These are phyloP conservation scores for Emmelina monodactyla DNA, from an alignment of 2,888 invertebrate genomes.

Conservation along the genomic window DNA sequence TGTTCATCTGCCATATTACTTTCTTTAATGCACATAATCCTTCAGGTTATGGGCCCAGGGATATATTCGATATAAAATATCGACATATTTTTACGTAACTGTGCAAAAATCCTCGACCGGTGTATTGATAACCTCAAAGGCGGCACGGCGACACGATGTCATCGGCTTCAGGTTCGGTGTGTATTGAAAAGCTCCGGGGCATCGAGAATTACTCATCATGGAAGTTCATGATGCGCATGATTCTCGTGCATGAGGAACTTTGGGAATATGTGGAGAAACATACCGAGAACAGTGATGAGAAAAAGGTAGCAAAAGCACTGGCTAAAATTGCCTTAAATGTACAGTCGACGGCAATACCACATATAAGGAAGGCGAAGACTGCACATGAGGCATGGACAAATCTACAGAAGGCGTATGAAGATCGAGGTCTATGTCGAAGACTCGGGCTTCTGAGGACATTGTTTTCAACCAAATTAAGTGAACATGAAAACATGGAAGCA, in stretches of 20 bases:
- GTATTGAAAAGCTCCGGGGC: slow-evolving; percentile 1
- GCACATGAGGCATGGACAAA: slow-evolving; percentile 12
- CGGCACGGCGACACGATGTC: no score
- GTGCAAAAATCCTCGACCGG: no score
- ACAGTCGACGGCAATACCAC: slow-evolving; percentile 3
- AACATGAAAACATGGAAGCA: slow-evolving; percentile 7
- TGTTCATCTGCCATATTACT: no score
- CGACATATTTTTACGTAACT: no score
- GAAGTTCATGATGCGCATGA: neutral
- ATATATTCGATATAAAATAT: no score
- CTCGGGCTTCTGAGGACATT: slow-evolving; percentile 8
- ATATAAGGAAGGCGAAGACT: slow-evolving; percentile 8
- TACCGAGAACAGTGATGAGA: no score
- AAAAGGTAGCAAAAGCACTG: no score
- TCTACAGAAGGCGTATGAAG: slow-evolving; percentile 12
- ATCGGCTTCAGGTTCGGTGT: neutral
- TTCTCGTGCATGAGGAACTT: neutral
- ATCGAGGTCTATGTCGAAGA: slow-evolving; percentile 9
- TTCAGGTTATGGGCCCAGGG: no score
- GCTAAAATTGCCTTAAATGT: slow-evolving; percentile 13
- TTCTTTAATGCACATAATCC: no score
- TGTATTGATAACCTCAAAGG: no score
- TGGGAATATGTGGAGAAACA: no score
- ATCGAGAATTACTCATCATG: neutral
- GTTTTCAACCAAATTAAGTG: slow-evolving; percentile 9